Conservation (phyloP, 2,113 vertebrate genomes). For the Cyprinus carpio region DNA sequence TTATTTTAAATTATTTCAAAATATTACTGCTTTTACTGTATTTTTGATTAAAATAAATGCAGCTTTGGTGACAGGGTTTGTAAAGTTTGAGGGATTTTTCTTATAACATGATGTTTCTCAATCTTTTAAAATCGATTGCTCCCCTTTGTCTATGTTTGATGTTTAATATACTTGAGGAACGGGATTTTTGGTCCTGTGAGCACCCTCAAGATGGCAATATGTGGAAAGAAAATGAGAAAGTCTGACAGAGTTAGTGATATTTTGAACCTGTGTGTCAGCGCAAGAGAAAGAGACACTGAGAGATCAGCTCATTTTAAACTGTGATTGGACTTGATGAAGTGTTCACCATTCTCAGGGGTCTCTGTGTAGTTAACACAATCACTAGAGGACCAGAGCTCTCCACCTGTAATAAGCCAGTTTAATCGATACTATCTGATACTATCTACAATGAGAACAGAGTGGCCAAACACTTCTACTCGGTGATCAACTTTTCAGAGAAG, state of each 20-base stretch:
- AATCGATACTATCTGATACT: slow-evolving; percentile 54
- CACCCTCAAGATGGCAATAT: slow-evolving; percentile 1
- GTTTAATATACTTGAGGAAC: not conserved
- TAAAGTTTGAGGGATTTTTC: not conserved
- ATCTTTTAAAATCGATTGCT: not conserved
- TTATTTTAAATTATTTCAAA: not conserved
- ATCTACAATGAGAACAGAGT: slow-evolving; percentile 32
- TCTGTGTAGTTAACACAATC: slow-evolving; percentile 51
- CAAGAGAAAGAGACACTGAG: slow-evolving; percentile 20
- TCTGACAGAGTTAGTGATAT: slow-evolving; percentile 21
- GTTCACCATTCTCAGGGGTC: slow-evolving; percentile 52
- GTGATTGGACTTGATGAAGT: slow-evolving; percentile 63
- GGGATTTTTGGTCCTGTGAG: not conserved
- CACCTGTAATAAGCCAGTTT: slow-evolving; percentile 49
- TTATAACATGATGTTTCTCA: not conserved
- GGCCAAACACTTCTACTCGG: slow-evolving; percentile 29
- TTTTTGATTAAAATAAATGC: not conserved
- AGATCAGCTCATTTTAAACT: slow-evolving; percentile 54
- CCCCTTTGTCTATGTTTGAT: not conserved
- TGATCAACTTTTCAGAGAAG: slow-evolving; percentile 35
- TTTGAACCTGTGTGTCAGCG: not conserved
- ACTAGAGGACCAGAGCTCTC: slow-evolving; percentile 48
- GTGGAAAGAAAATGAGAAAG: slow-evolving; percentile 43
- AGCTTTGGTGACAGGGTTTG: not conserved
- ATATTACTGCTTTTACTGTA: not conserved